phyloP scores from a whole-genome alignment of 2,888 invertebrate genomes.

The Caenorhabditis drosophilae region DNA sequence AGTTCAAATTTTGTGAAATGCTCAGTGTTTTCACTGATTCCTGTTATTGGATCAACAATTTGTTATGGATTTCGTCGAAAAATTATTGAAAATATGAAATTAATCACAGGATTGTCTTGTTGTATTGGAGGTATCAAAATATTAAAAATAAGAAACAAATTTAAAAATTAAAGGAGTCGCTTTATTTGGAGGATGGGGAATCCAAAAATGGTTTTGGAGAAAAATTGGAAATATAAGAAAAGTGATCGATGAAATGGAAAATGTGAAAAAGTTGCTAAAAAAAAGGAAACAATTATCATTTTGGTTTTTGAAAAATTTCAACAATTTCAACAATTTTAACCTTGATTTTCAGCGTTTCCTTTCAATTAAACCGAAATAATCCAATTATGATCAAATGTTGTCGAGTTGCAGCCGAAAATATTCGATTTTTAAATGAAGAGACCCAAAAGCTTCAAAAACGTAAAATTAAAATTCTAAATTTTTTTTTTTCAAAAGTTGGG shows the following conservation, averaged over 20 bases:
- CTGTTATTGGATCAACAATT: not conserved
- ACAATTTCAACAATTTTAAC: not conserved
- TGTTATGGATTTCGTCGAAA: not conserved
- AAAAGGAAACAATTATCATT: conserved; percentile 15
- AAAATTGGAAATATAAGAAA: conserved; percentile 1
- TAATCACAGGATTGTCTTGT: not conserved
- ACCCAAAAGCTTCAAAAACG: too few species aligned
- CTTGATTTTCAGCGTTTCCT: too few species aligned
- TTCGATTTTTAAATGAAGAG: too few species aligned
- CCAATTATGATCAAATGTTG: too few species aligned
- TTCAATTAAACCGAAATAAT: too few species aligned
- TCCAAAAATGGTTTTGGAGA: conserved; percentile 1
- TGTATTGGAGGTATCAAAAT: not conserved
- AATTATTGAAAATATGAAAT: not conserved
- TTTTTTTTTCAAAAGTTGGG: too few species aligned
- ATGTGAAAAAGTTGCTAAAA: conserved; percentile 3
- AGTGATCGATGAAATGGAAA: conserved; percentile 11
- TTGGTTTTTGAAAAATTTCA: conserved; percentile 11
- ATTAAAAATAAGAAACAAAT: not conserved
- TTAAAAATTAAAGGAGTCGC: not conserved
- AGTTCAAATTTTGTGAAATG: not conserved
- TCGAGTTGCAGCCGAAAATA: too few species aligned
- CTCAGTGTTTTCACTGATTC: not conserved
- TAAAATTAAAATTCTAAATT: too few species aligned
- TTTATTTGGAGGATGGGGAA: conserved; percentile 1